Evolutionary conservation across 1,140 invertebrate genomes (phyloP).

Genomic region (Pemphigus obesinymphae): DNA sequence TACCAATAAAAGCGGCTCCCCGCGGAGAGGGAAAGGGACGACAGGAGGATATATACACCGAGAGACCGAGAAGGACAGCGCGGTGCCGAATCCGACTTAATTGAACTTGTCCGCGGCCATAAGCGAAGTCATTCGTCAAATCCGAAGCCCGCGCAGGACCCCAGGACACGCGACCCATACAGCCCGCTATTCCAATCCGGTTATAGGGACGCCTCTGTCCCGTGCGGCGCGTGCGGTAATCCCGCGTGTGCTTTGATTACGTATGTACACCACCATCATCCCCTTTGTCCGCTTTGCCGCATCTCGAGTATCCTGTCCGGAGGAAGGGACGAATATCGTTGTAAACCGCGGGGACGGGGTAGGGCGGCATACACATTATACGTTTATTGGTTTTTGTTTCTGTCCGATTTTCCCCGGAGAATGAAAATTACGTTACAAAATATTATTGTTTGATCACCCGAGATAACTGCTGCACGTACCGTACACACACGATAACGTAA

Average conservation of each 20-base stretch:
- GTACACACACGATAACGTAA: too few species aligned
- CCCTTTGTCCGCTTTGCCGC: neutral
- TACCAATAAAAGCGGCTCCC: constrained; percentile 34
- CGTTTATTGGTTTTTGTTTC: constrained; percentile 10
- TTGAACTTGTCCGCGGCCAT: constrained; percentile 39
- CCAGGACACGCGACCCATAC: neutral
- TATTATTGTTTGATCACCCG: neutral
- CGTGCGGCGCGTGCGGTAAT: neutral
- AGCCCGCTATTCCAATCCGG: constrained; percentile 12
- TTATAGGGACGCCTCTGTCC: too few species aligned
- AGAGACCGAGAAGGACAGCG: neutral
- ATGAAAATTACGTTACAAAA: neutral
- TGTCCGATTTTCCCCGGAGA: neutral
- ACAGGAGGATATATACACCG: neutral
- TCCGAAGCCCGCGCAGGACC: neutral
- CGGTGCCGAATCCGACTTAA: constrained; percentile 2
- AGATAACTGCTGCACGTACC: too few species aligned
- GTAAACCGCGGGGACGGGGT: too few species aligned
- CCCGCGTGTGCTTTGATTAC: constrained; percentile 29
- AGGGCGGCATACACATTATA: too few species aligned
- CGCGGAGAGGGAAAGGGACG: neutral
- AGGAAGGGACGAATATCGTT: neutral
- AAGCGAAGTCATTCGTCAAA: constrained; percentile 42
- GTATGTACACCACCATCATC: neutral
- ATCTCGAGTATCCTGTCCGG: neutral